Percentiles rank a stretch among this genome's conserved stretches.
Evolutionary conservation across 2,888 invertebrate species (phyloP).

Genomic region (Ctenicera cuprea): DNA sequence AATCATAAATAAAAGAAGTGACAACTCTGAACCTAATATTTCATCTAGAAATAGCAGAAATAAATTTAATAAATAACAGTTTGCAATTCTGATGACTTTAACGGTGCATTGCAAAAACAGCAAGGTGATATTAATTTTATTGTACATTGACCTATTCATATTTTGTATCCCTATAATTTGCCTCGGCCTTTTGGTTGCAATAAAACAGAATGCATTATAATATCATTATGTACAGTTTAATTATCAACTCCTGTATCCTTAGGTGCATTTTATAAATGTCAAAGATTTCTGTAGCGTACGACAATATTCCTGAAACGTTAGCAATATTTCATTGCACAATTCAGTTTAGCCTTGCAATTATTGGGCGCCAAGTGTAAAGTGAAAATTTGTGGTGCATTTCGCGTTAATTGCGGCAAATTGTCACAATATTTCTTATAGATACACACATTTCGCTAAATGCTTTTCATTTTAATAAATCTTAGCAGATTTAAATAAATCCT

Average conservation of each 20-base stretch:
- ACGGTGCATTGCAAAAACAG: neutral
- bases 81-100: conserved; percentile 2
- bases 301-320: neutral
- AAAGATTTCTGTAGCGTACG: neutral
- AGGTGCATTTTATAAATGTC: neutral
- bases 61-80: neutral
- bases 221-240: conserved; percentile 15
- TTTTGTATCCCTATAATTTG: conserved; percentile 8
- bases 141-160: conserved; percentile 21
- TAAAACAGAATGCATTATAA: conserved; percentile 7
- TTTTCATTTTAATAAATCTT: no score
- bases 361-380: no score
- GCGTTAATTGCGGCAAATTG: no score
- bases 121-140: conserved; percentile 23
- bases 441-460: no score
- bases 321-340: neutral
- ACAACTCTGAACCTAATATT: neutral
- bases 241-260: neutral
- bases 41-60: neutral
- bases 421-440: no score
- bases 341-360: neutral
- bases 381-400: no score
- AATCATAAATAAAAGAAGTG: neutral
- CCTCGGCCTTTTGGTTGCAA: conserved; percentile 1
- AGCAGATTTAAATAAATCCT: no score